Evolutionary conservation across 2,797 vertebrate genomes (phyloP), one percentile per base, ranked within the genome.

Genomic region (Sardinella longiceps): DNA sequence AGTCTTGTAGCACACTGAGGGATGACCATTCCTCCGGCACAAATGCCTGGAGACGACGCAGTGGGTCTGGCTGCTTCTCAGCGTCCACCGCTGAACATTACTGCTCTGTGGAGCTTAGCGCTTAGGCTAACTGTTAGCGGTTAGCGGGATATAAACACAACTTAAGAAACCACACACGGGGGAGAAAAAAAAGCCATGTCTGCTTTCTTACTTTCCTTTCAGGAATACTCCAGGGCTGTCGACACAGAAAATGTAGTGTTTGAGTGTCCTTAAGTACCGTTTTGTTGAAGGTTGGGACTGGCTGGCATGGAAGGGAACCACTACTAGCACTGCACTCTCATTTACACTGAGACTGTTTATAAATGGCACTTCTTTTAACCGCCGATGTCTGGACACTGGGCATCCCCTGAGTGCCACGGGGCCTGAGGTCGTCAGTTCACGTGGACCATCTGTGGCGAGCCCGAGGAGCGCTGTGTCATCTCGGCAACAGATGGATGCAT

Each of bases 391-490:
- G 70, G 15, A 20, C 70, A 43, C 6, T 20, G 70, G 70, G 70
- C 18, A 77, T 77, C 33, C 70, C 33, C 18, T 20, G 70, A 43
- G 70, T 77, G 70, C 70, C 70, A 43, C 18, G 1, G 37, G 70
- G 33, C 15, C 15, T 23, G 66, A 20, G 33, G 33, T 18, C 43
- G 33, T 77, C 37, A 5, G 37, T 18, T 23, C 37, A 37, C 5
- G 37, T 18, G 70, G 70, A 77, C 70, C 70, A 77, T 77, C 70
- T 77, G 70, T 20, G 9, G 70, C 18, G 33, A 77, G 70, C 20
- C 28, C 0, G 46, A 48, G 37, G 70, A 77, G 20, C 70, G 37
- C 70, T 77, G 33, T 77, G 70, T 77, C 70, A 77, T 39, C 70
- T 37, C 10, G 14, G 37, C 70, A 77, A 77, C 70, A 77, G 70